Evolutionary conservation across 2,888 invertebrate species (phyloP).

Genomic region (Hylaea fasciaria): DNA sequence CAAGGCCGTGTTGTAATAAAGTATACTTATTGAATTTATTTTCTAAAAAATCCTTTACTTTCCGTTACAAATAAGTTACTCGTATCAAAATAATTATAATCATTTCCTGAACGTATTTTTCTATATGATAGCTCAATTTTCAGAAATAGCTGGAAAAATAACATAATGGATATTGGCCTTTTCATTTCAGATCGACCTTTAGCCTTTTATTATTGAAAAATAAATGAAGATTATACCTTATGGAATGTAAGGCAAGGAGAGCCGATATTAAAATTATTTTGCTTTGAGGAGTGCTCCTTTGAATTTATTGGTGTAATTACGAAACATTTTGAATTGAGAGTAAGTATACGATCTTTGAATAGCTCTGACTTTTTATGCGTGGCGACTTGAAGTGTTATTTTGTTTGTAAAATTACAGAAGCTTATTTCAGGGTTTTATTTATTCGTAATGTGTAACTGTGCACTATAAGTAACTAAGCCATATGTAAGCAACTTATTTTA

Average conservation of each 20-base stretch:
- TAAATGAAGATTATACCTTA: slow-evolving; percentile 24
- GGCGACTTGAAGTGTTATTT: not conserved
- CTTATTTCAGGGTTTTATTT: no score
- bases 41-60: no score
- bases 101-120: not conserved
- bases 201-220: slow-evolving; percentile 24
- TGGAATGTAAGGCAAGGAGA: slow-evolving; percentile 11
- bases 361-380: not conserved
- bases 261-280: slow-evolving; percentile 21
- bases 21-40: no score
- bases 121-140: not conserved
- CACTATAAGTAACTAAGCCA: no score
- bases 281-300: slow-evolving; percentile 12
- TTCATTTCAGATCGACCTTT: slow-evolving; percentile 7
- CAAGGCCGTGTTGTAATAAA: no score
- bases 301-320: slow-evolving; percentile 19
- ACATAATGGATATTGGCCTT: slow-evolving; percentile 1
- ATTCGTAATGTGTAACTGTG: no score
- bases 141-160: not conserved
- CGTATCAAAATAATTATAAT: no score
- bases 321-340: slow-evolving; percentile 1
- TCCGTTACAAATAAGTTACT: no score
- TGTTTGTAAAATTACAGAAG: no score
- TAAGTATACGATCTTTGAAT: not conserved
- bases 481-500: no score